phyloP scores from a whole-genome alignment of 2,797 vertebrate species.

The Anguilla pacifica region DNA sequence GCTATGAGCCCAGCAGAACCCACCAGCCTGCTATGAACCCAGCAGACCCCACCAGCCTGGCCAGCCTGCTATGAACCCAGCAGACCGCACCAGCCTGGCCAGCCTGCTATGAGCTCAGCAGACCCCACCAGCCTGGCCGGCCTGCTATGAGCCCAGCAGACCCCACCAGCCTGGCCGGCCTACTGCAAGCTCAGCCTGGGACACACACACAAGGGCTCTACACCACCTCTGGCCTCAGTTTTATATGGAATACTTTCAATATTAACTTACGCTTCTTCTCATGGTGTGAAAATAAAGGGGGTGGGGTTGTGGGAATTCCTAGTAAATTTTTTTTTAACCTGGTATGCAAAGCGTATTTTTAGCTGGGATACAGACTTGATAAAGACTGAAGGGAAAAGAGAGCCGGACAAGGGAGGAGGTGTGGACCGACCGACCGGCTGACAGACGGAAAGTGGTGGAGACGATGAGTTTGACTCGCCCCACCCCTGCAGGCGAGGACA shows the following conservation, averaged over 20 bases:
- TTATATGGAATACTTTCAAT: conserved; percentile 42
- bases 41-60: too few species aligned
- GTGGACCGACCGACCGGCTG: background rate
- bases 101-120: conserved; percentile 12
- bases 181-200: conserved; percentile 6
- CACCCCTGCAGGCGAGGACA: background rate
- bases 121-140: conserved; percentile 87
- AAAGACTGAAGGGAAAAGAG: background rate
- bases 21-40: too few species aligned
- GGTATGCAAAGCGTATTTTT: background rate
- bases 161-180: conserved; percentile 3
- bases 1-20: too few species aligned
- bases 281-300: conserved; percentile 52
- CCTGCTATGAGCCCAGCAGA: conserved; percentile 78
- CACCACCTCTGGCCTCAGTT: conserved; percentile 40
- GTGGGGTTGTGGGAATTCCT: conserved; percentile 54
- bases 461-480: background rate
- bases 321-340: conserved; percentile 1
- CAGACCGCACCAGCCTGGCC: conserved; percentile 34
- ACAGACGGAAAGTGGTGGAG: background rate
- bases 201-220: conserved; percentile 49
- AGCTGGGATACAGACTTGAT: background rate
- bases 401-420: background rate
- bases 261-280: conserved; percentile 53
- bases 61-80: too few species aligned